These are phyloP conservation scores for Beris chalybata DNA, from an alignment of 2,888 invertebrate species.

Conservation along the genomic window DNA sequence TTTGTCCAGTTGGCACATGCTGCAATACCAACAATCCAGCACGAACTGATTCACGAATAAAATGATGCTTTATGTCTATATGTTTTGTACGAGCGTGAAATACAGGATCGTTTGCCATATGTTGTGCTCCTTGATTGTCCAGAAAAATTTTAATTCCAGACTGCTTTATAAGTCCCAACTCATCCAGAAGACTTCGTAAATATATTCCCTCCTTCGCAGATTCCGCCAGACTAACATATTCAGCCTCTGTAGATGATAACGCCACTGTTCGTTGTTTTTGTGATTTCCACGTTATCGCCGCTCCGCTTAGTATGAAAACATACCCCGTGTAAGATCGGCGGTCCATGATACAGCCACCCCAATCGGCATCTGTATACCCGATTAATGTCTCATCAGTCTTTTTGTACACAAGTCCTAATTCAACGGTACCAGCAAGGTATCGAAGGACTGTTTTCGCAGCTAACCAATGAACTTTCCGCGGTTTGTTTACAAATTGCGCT, in stretches of 20 bases:
- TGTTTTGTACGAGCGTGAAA: background rate
- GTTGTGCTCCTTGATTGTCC: background rate
- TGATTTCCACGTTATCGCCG: background rate
- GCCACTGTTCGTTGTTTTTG: constrained; percentile 7
- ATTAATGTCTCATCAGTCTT: background rate
- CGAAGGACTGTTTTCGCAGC: background rate
- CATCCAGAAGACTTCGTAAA: background rate
- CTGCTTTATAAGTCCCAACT: background rate
- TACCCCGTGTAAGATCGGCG: background rate
- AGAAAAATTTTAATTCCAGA: background rate
- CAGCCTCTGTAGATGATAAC: background rate
- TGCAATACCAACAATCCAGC: no score
- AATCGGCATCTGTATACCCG: constrained; percentile 1
- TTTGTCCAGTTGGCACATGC: no score
- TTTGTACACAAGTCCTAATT: background rate
- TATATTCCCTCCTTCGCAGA: background rate
- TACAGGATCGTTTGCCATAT: background rate
- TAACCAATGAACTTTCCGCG: background rate
- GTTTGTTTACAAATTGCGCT: background rate
- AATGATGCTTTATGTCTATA: no score
- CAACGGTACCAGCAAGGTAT: background rate
- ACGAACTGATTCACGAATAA: no score
- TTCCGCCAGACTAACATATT: constrained; percentile 2
- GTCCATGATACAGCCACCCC: background rate
- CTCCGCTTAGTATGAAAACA: background rate